A percentile compares a stretch with the other conserved stretches of the same genome.
phyloP scores from a whole-genome alignment of 1,140 invertebrate genomes.

The Neelides sp. region DNA sequence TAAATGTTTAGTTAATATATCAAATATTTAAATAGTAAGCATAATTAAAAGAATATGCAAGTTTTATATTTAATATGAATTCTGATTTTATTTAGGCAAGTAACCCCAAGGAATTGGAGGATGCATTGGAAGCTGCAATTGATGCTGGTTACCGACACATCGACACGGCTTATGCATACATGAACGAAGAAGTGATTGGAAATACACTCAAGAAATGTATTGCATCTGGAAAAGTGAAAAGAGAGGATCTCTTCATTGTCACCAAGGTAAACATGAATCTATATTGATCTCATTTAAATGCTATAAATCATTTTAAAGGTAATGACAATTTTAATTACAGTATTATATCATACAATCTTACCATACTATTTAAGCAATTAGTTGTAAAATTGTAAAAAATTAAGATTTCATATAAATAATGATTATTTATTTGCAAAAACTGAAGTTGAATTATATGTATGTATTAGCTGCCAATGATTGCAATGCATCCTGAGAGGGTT shows the following conservation, averaged over 20 bases:
- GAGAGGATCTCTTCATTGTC: slow-evolving; percentile 53
- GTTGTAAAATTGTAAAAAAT: too few relatives aligned
- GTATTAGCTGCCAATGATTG: slow-evolving; percentile 34
- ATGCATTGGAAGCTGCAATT: slow-evolving; percentile 49
- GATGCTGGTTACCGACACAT: slow-evolving; percentile 59
- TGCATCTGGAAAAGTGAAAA: slow-evolving; percentile 49
- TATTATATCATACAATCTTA: too few relatives aligned
- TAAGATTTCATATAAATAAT: not conserved
- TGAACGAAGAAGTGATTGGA: slow-evolving; percentile 68
- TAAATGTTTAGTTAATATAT: not conserved
- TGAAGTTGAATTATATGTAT: too few relatives aligned
- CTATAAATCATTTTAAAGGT: too few relatives aligned
- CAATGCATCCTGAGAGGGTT: slow-evolving; percentile 47
- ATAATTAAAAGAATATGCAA: not conserved
- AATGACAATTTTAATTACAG: too few relatives aligned
- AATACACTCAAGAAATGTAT: slow-evolving; percentile 60
- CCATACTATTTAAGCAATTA: too few relatives aligned
- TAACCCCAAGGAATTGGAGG: slow-evolving; percentile 51
- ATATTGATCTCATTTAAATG: too few relatives aligned
- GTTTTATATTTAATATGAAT: slow-evolving; percentile 1
- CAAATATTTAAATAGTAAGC: not conserved
- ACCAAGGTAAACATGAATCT: slow-evolving; percentile 5
- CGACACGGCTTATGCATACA: slow-evolving; percentile 66
- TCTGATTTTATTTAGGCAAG: slow-evolving; percentile 29
- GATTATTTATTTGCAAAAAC: not conserved